Evolutionary conservation across 2,888 invertebrate species (phyloP), one percentile per base, ranked within the genome.

Genomic region (Mythimna lalbum): DNA sequence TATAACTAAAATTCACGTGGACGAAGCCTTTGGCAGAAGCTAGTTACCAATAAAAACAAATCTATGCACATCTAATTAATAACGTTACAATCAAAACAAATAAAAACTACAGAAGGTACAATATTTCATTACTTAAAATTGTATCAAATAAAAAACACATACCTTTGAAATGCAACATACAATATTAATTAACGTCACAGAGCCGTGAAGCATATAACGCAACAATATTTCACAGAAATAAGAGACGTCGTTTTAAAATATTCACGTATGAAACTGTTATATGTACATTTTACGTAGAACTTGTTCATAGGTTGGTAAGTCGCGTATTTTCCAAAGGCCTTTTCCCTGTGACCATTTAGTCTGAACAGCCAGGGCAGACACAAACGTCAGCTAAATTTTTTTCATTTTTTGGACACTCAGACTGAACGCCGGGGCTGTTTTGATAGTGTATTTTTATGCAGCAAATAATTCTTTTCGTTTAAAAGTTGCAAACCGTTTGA

Each of bases 111-210:
- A 1, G 2, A 39, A 14, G 53, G 1, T 53, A 50, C 27, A 36
- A 21, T 19, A 56, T 60, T 76, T 73, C 21, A 63, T 73, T 67
- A 73, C 53, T 27, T 55, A 39, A 39, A 71, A 73, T n/a, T 36
- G 33, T 23, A 72, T 60, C 17, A 67, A 33, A 76, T 21, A 36
- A 59, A 61, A 55, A 66, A 60, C n/a, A 33, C 52, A 57, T 31
- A 14, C 57, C 5, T 61, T 66, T 55, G 50, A 57, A 70, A 76
- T 71, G 76, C 76, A 67, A 66, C 56, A 21, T 65, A 63, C 10
- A 65, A 59, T 66, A 68, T 76, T 80, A 78, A 78, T 80, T 76
- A 68, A 59, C 52, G 17, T 49, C 6, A 19, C 12, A 72, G 64
- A 47, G 55, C 56, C 47, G 52, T n/a, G 57, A 63, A 64, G 57